Evolutionary conservation across 2,797 vertebrate species (phyloP).

Genomic region (Melanotaenia maccullochi): DNA sequence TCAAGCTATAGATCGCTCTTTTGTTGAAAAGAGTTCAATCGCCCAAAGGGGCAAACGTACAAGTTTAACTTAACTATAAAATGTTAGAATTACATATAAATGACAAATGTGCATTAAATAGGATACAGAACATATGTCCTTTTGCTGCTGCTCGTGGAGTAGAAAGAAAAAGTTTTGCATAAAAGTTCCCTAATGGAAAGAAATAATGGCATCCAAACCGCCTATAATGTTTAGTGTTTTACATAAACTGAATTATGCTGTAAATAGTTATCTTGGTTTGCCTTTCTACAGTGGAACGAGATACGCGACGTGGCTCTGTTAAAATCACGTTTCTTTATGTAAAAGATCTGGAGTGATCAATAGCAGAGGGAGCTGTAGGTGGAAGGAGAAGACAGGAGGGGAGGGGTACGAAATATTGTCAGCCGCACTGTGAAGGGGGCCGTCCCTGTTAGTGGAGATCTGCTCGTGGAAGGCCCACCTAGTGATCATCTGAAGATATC

Average conservation of each 20-base stretch:
- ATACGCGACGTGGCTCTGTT: not conserved
- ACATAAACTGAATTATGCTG: not conserved
- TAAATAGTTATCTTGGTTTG: not conserved
- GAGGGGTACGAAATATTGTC: slow-evolving; percentile 70
- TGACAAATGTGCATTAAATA: too few species aligned
- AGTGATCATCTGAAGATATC: slow-evolving; percentile 76
- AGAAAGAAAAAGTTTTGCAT: not conserved
- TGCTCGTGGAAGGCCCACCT: slow-evolving; percentile 81
- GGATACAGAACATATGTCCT: too few species aligned
- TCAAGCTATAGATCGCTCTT: too few species aligned
- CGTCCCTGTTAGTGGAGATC: slow-evolving; percentile 82
- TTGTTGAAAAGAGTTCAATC: too few species aligned
- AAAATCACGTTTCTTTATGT: not conserved
- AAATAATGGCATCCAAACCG: not conserved
- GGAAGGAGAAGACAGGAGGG: not conserved
- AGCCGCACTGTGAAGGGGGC: slow-evolving; percentile 72
- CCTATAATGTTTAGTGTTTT: not conserved
- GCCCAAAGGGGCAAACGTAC: too few species aligned
- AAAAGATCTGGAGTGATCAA: slow-evolving; percentile 55
- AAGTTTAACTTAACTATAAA: too few species aligned
- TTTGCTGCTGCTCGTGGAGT: too few species aligned
- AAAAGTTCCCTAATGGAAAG: not conserved
- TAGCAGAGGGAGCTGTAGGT: slow-evolving; percentile 31
- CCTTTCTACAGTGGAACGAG: not conserved
- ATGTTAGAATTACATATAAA: too few species aligned